Base-by-base conservation (phyloP, 2,888 invertebrate genomes). In the Pachycephus smyrnensis region DNA sequence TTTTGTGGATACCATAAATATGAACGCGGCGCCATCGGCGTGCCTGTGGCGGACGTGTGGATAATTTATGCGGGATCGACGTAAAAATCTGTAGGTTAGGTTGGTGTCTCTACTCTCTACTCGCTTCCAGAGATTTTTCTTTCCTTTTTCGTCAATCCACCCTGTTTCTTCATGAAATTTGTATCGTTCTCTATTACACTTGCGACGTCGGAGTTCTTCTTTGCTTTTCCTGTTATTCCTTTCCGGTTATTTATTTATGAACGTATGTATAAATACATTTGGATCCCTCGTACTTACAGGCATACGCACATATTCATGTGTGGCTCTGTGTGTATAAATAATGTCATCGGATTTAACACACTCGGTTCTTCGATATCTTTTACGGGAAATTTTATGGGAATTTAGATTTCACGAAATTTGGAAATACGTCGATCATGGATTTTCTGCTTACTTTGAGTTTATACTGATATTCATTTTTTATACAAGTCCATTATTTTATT, bases 51-150 rank as follows among this genome's bases (percentile, higher is more conserved):
- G 71, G 12, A 71, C 32, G 71, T 71, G 71, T 73, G 69, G 35
- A 76, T 68, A 76, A 78, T 77, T 78, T 79, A 69, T 73, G 68
- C 81, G 82, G 76, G 82, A 78, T 79, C 77, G 82, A 81, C 82
- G 81, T 84, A 85, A 87, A 86, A 84, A 86, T 83, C 80, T 84
- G 86, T 88, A 90, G 90, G 90, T 90, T 90, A 90, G 89, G 90
- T 90, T 89, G 85, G 86, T 84, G 23, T 23, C 9, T 23, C 23
- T 55, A 55, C 85, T 87, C 88, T 86, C 80, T 79, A 87, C 82
- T 85, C 81, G 83, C 85, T 87, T 84, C 76, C 71, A 82, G 82
- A 78, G 79, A 40, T 76, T 82, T 83, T 77, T 77, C 78, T 79
- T 81, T 82, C 83, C 84, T 76, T 74, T 83, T 83, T 68, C 76